A percentile compares a stretch with the other conserved stretches of the same genome.
These are phyloP conservation scores for Rhamphomyia laevipes DNA, from an alignment of 2,888 invertebrate species.

Conservation along the genomic window DNA sequence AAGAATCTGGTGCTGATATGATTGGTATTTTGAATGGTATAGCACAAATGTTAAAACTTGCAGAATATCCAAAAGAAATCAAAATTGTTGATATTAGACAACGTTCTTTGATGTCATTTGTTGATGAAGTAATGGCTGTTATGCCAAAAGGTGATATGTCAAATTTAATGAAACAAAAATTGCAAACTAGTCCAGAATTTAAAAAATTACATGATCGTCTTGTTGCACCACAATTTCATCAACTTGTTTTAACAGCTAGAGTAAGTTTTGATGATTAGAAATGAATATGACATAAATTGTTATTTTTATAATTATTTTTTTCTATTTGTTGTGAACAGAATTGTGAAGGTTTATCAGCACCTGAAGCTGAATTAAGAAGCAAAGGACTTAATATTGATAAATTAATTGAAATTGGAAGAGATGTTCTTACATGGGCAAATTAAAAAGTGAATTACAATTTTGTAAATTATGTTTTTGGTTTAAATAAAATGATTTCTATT, in stretches of 20 bases:
- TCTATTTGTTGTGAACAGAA: background rate
- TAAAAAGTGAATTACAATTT: background rate
- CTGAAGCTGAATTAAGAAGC: background rate
- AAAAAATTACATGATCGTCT: background rate
- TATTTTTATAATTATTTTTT: background rate
- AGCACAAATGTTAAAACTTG: background rate
- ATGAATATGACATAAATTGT: background rate
- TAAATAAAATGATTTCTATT: background rate
- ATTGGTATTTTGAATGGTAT: background rate
- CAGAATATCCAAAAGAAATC: background rate
- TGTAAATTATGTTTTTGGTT: too few relatives aligned
- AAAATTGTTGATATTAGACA: background rate
- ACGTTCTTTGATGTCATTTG: background rate
- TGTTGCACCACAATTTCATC: background rate
- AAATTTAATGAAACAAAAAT: background rate
- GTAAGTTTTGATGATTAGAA: too few relatives aligned
- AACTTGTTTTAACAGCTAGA: background rate
- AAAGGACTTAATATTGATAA: background rate
- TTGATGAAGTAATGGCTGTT: background rate
- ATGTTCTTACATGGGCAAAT: background rate
- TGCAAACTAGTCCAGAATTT: background rate
- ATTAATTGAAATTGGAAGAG: background rate
- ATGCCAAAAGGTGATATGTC: background rate
- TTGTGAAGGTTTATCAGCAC: background rate
- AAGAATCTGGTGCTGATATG: background rate